These are phyloP conservation scores for Archips crataeganus DNA, from an alignment of 2,888 invertebrate genomes.

Conservation along the genomic window DNA sequence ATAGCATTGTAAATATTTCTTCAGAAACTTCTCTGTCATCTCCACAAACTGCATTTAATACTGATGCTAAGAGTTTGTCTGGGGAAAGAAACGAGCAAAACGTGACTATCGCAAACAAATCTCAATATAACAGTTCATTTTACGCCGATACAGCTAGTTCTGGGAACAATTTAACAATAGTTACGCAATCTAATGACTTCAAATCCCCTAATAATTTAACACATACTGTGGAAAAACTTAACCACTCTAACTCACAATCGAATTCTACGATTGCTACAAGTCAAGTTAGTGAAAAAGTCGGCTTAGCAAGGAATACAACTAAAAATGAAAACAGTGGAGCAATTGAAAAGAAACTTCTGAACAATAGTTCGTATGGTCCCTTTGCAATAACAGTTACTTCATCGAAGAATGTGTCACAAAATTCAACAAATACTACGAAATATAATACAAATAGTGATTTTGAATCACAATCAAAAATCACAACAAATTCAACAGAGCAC, in stretches of 20 bases:
- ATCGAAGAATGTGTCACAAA: constrained; percentile 1
- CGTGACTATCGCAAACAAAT: neutral
- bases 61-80: neutral
- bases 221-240: neutral
- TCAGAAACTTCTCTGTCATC: neutral
- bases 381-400: neutral
- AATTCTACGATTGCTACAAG: neutral
- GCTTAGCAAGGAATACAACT: neutral
- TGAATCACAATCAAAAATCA: neutral
- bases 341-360: neutral
- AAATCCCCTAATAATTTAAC: neutral
- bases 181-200: neutral
- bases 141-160: neutral
- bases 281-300: neutral
- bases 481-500: neutral
- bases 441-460: neutral
- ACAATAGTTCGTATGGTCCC: neutral
- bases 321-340: neutral
- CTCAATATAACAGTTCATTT: neutral
- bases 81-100: neutral
- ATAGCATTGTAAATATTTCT: neutral
- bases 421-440: neutral
- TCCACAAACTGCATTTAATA: neutral
- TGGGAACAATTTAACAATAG: neutral
- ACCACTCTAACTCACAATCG: neutral